Base-by-base conservation (phyloP, 1,140 invertebrate genomes). In the Drosophila nigrodunni region DNA sequence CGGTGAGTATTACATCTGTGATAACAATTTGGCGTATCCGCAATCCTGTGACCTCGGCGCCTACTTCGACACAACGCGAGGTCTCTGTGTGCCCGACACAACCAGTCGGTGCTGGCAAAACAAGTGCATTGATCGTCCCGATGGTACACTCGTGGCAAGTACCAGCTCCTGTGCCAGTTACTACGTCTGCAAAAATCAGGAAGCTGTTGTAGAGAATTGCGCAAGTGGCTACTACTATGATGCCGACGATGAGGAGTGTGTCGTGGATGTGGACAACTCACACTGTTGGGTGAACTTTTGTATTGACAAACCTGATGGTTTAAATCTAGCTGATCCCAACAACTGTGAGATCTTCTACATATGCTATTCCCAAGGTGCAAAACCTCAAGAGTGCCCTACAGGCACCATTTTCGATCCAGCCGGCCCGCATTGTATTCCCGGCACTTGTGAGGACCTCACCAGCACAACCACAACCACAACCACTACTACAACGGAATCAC, bases 231-330 rank as follows among this genome's bases (percentile, higher is more conserved):
- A 58, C 41, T 91, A 76, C 35, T 91, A 76, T 9, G 54, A 85
- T 47, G 39, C 7, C 0, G 34, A 7, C 0, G 13, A 2, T 1
- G 0, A 0, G 49, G 10, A 2, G 25, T 79, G 77, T 5, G 58
- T 58, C 2, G 44, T 54, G 1, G 90, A 91, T 44, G 39, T 54
- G 3, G 54, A 46, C 4, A 69, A 89, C 18, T 8, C 41, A 0
- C 5, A 70, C 0, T 88, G 85, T 43, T 90, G 86, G 86, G 67
- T 70, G 44, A 90, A 90, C 65, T 90, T 57, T 54, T 90, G 86
- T 54, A 74, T 90, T 58, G 72, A 49, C 39, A 57, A 74, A 15
- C 1, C 8, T 1, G 70, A 90, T 55, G 82, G 78, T 0, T 30
- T 37, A 0, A 7, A 25, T 25, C 46, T 82, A 7, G 62, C 52